These are phyloP conservation scores for Coecobrya sp. DNA, from an alignment of 2,888 invertebrate genomes.

Conservation along the genomic window DNA sequence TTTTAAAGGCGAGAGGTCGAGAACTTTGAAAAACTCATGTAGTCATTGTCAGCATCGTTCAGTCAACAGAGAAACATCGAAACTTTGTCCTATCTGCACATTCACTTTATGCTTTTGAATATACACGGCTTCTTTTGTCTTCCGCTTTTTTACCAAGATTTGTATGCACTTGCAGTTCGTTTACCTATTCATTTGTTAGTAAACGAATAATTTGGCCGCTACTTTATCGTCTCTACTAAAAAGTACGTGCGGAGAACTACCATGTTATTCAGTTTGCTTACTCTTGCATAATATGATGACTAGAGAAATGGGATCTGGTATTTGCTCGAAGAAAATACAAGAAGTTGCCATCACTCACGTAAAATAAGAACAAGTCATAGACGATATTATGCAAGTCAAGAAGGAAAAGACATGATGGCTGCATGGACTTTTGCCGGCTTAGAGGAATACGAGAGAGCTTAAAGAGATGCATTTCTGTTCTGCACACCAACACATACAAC, in stretches of 20 bases:
- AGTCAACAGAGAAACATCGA: neutral
- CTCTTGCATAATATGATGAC: slow-evolving; percentile 43
- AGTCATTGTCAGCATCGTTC: slow-evolving; percentile 49
- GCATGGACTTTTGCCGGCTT: neutral
- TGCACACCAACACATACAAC: slow-evolving; percentile 4
- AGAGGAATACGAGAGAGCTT: neutral
- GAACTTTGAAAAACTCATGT: slow-evolving; percentile 30
- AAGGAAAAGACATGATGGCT: slow-evolving; percentile 39
- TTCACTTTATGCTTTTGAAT: neutral
- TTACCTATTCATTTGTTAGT: slow-evolving; percentile 78
- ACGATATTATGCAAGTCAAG: slow-evolving; percentile 33
- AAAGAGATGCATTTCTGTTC: slow-evolving; percentile 35
- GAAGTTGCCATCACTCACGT: neutral
- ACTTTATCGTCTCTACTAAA: neutral
- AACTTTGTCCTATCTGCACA: neutral
- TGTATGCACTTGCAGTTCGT: slow-evolving; percentile 75
- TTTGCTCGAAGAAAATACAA: slow-evolving; percentile 25
- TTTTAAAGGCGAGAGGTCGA: slow-evolving; percentile 48
- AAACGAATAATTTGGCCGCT: slow-evolving; percentile 59
- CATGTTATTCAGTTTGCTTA: slow-evolving; percentile 40
- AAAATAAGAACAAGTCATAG: neutral
- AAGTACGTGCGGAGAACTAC: neutral
- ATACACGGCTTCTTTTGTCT: slow-evolving; percentile 37
- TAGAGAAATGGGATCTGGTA: slow-evolving; percentile 29
- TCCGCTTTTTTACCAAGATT: slow-evolving; percentile 18